Evolutionary conservation across 30 jellyfish, hydroid and myxozoan species (phyloP), one percentile per base, ranked within the genome.

Genomic region (Turritopsis rubra): DNA sequence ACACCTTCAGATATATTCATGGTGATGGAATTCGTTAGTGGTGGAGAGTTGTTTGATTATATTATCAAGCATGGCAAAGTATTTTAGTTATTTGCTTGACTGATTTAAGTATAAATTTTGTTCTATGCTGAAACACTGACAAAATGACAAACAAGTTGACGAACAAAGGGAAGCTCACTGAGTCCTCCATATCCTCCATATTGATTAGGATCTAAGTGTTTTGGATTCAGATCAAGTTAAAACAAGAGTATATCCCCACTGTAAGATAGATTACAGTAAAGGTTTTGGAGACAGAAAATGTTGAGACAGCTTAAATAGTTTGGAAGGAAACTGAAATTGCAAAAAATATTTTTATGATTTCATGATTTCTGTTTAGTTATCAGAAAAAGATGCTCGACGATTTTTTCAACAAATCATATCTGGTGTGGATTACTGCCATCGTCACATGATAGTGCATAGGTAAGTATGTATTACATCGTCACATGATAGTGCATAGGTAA

Each of bases 401-500:
- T 94, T 89, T 75, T 94, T 94, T 74, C 99, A 94, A 65, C 99
- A 94, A 77, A 94, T 94, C 53, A 94, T 94, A 16, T 89, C 99
- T 28, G 99, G 99, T 1, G 97, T 94, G 79, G 99, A 94, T 81
- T 94, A 94, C 72, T 94, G 99, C 26, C 99, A 94, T 74, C 86
- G 99, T 16, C 97, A 94, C 86, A 94, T 89, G 97, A 84, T 94
- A 54, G 99, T 94, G 21, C 99, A 94, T 65, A 84, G 99, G 99
- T 93, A 84, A 21, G 52, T 28, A 41, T 30, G 52, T 52, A 16
- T 24, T 74, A n/a, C n/a, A n/a, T n/a, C n/a, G n/a, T n/a, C n/a
- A n/a, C n/a, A n/a, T n/a, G n/a, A n/a, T n/a, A n/a, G n/a, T n/a
- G n/a, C n/a, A n/a, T n/a, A n/a, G n/a, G n/a, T n/a, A n/a, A n/a